A percentile compares a stretch with the other conserved stretches of the same genome.
These are phyloP conservation scores for Steromphala cineraria DNA, from an alignment of 2,888 invertebrate genomes.

Conservation along the genomic window DNA sequence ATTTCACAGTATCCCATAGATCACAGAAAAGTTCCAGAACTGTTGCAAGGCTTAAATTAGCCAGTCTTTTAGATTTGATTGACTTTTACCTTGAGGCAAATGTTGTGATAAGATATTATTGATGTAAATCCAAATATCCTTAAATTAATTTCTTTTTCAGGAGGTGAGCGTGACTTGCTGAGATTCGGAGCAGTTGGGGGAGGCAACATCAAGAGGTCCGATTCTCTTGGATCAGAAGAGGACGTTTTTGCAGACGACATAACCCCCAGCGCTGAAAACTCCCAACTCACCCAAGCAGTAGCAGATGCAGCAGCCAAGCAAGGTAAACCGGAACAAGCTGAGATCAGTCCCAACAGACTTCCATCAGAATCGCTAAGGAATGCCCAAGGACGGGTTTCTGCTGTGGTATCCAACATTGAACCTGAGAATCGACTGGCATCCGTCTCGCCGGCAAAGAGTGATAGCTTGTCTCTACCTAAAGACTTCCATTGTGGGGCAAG, in stretches of 20 bases:
- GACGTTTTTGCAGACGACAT: constrained; percentile 14
- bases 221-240: not conserved
- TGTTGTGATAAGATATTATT: too few species aligned
- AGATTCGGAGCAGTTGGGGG: constrained; percentile 39
- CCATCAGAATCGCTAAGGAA: constrained; percentile 33
- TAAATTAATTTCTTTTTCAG: constrained; percentile 28
- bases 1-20: too few species aligned
- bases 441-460: not conserved
- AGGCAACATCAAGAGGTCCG: not conserved
- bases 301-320: not conserved
- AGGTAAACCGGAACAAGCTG: not conserved
- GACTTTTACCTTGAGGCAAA: too few species aligned
- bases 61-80: too few species aligned
- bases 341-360: not conserved
- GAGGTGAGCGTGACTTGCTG: constrained; percentile 42
- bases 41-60: too few species aligned
- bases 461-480: not conserved
- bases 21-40: too few species aligned
- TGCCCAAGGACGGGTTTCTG: constrained; percentile 26
- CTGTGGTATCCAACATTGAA: constrained; percentile 16
- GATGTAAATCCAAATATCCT: not conserved
- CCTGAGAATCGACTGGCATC: not conserved
- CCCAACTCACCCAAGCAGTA: not conserved
- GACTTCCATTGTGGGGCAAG: not conserved
- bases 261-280: not conserved